These are phyloP conservation scores for Paraescarpia echinospica DNA, from an alignment of 1,140 invertebrate genomes.

Conservation along the genomic window DNA sequence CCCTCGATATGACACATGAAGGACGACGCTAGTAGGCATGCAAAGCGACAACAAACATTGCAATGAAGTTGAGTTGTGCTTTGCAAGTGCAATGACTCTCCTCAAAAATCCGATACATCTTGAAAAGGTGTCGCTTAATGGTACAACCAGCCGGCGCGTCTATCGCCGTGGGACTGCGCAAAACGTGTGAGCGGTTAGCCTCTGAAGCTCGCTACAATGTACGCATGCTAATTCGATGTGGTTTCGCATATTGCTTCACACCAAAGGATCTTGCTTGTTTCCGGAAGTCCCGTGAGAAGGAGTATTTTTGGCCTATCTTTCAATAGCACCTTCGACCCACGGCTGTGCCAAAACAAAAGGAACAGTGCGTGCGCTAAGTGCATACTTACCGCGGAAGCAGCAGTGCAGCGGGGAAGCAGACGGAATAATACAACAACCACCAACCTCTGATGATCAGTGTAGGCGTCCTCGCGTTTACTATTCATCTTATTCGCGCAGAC, in stretches of 20 bases:
- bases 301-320: neutral
- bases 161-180: neutral
- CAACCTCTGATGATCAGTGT: neutral
- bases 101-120: neutral
- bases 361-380: neutral
- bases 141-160: neutral
- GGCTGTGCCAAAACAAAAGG: neutral
- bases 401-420: neutral
- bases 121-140: neutral
- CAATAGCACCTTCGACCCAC: neutral
- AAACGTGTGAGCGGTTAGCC: neutral
- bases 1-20: too few species aligned
- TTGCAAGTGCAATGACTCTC: too few species aligned
- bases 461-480: neutral
- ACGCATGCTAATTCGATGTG: neutral
- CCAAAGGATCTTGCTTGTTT: neutral
- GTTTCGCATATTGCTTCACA: neutral
- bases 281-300: neutral
- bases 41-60: too few species aligned
- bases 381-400: neutral
- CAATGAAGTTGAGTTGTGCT: too few species aligned
- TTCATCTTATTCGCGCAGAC: neutral
- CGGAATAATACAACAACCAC: neutral
- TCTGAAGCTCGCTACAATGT: neutral
- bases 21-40: too few species aligned